Conservation (phyloP, 2,797 vertebrate genomes). For the Tamandua tetradactyla region DNA sequence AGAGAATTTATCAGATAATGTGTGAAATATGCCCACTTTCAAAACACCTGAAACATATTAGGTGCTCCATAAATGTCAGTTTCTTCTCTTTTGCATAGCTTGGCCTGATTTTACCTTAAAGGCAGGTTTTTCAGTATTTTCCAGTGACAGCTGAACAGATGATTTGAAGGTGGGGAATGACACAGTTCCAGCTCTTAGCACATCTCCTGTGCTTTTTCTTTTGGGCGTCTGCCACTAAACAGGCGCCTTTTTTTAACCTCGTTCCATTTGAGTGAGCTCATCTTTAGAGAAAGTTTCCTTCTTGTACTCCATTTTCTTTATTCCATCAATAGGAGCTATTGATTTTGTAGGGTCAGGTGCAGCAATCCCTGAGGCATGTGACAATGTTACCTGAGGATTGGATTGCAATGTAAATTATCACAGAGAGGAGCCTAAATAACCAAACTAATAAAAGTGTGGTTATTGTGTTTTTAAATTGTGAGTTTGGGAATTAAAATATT, state of each 20-base stretch:
- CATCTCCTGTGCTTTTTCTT: conserved; percentile 48
- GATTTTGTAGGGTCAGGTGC: conserved; percentile 17
- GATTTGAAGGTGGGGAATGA: conserved; percentile 61
- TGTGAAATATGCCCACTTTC: conserved; percentile 36
- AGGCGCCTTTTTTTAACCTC: conserved; percentile 57
- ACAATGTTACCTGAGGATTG: neutral
- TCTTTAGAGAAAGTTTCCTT: conserved; percentile 68
- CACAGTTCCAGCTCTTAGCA: conserved; percentile 59
- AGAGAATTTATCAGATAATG: conserved; percentile 35
- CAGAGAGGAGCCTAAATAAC: conserved; percentile 47
- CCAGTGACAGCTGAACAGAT: conserved; percentile 52
- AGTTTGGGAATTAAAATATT: neutral
- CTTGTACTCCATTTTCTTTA: neutral
- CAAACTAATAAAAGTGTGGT: conserved; percentile 42
- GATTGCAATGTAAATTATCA: neutral
- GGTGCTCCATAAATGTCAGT: conserved; percentile 49
- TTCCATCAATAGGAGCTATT: conserved; percentile 8
- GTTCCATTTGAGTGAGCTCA: conserved; percentile 26
- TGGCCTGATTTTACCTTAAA: conserved; percentile 67
- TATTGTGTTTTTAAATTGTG: neutral
- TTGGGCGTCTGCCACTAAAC: conserved; percentile 62
- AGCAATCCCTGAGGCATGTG: neutral
- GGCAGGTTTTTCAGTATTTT: conserved; percentile 60
- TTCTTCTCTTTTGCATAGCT: conserved; percentile 25
- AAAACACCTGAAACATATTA: conserved; percentile 36